Conservation (phyloP, 2,888 invertebrate genomes). For the Caenorhabditis sp. region DNA sequence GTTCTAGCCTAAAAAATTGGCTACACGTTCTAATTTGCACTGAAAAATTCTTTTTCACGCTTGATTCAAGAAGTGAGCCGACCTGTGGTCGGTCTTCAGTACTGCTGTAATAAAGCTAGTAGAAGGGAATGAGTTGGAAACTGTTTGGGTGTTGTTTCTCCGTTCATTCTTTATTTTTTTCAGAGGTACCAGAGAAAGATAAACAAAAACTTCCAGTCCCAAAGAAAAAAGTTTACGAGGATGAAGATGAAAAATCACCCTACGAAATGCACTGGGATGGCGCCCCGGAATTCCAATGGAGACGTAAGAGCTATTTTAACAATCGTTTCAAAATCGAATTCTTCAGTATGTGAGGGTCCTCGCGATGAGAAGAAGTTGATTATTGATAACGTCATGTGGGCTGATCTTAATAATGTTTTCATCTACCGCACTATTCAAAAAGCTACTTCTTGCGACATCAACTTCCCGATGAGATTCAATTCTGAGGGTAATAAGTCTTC, state of each 20-base stretch:
- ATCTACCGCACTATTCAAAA: constrained; percentile 67
- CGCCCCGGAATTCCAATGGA: constrained; percentile 75
- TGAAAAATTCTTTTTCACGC: too few relatives aligned
- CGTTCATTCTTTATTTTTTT: not conserved
- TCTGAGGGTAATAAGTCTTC: constrained; percentile 47
- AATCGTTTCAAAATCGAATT: not conserved
- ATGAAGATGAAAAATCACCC: constrained; percentile 66
- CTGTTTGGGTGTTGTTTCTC: too few relatives aligned
- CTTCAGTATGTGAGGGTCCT: constrained; percentile 50
- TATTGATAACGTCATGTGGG: constrained; percentile 65
- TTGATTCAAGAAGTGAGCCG: too few relatives aligned
- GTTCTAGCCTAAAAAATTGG: too few relatives aligned
- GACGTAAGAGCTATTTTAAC: constrained; percentile 55
- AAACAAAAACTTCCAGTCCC: too few relatives aligned
- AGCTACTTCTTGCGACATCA: constrained; percentile 58
- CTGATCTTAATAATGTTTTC: constrained; percentile 69
- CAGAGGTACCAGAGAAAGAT: constrained; percentile 7
- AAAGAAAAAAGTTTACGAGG: constrained; percentile 65
- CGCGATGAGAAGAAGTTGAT: constrained; percentile 59
- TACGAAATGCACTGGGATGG: constrained; percentile 72
- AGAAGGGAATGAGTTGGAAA: too few relatives aligned
- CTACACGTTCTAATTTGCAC: too few relatives aligned
- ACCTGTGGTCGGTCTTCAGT: too few relatives aligned
- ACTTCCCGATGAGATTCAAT: constrained; percentile 58
- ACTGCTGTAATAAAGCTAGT: too few relatives aligned